Evolutionary conservation across 1,140 invertebrate genomes (phyloP).

Genomic region (Hylaeus anthracinus): DNA sequence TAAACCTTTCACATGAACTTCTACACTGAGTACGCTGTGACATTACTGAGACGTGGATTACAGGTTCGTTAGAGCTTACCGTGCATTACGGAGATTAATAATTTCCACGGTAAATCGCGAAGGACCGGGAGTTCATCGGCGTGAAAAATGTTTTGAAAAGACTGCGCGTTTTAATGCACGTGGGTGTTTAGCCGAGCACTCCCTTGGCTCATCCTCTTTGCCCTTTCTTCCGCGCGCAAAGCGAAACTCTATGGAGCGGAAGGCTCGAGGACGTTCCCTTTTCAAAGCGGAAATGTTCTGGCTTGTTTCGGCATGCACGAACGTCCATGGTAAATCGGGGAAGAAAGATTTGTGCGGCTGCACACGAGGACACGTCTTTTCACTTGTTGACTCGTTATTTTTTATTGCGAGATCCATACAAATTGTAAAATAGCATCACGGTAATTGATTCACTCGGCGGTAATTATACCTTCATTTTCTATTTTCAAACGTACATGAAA

Average conservation of each 20-base stretch:
- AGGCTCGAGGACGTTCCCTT: slow-evolving; percentile 38
- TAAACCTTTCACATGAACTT: too few relatives aligned
- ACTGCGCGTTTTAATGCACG: slow-evolving; percentile 18
- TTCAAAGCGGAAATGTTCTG: slow-evolving; percentile 31
- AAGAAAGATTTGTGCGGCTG: slow-evolving; percentile 15
- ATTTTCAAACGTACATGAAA: too few relatives aligned
- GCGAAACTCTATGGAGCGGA: slow-evolving; percentile 33
- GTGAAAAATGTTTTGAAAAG: not conserved
- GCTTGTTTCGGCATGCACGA: slow-evolving; percentile 25
- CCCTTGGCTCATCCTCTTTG: slow-evolving; percentile 11
- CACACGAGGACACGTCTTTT: not conserved
- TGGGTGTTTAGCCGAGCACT: slow-evolving; percentile 12
- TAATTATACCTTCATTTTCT: too few relatives aligned
- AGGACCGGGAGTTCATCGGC: not conserved
- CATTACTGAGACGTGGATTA: too few relatives aligned
- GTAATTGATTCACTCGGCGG: too few relatives aligned
- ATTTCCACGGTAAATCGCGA: not conserved
- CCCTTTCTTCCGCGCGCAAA: slow-evolving; percentile 33
- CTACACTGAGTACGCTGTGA: too few relatives aligned
- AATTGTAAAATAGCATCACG: too few relatives aligned
- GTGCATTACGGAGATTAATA: too few relatives aligned
- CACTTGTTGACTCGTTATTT: not conserved
- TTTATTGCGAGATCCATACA: not conserved
- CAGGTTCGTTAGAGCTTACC: not conserved
- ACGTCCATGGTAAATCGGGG: not conserved